These are phyloP conservation scores for Diplodus sargus DNA, from an alignment of 2,797 vertebrate genomes.

Conservation along the genomic window DNA sequence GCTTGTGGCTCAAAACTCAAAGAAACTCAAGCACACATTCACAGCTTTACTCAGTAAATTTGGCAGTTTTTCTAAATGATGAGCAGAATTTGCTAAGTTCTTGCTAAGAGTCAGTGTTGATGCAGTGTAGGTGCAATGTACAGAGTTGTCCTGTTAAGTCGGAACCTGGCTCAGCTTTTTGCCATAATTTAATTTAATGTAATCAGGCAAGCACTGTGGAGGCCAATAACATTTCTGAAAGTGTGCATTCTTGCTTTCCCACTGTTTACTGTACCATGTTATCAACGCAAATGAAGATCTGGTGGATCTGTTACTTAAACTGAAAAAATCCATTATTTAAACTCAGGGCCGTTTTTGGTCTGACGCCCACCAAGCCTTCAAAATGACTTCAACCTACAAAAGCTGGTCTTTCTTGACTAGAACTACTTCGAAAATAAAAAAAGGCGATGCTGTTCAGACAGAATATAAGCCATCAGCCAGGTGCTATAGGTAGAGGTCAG, in stretches of 20 bases:
- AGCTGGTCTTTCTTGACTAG: slow-evolving; percentile 8
- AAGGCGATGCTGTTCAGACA: slow-evolving; percentile 43
- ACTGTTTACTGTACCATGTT: not conserved
- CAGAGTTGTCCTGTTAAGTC: not conserved
- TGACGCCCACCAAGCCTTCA: slow-evolving; percentile 36
- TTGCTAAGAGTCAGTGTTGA: not conserved
- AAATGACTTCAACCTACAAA: slow-evolving; percentile 13
- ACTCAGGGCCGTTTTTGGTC: not conserved
- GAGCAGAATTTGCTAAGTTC: not conserved
- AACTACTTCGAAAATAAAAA: slow-evolving; percentile 37
- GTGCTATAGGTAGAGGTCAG: slow-evolving; percentile 71
- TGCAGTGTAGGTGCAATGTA: not conserved
- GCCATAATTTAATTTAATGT: not conserved
- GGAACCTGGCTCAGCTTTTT: not conserved
- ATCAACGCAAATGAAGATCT: not conserved
- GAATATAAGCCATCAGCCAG: slow-evolving; percentile 68
- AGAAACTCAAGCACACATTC: not conserved
- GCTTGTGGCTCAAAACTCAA: not conserved
- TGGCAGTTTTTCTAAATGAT: not conserved
- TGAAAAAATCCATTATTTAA: slow-evolving; percentile 5
- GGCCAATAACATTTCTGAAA: not conserved
- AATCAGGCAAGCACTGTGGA: not conserved
- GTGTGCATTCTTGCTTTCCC: not conserved
- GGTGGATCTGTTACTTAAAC: no score
- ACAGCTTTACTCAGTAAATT: not conserved